Evolutionary conservation across 2,888 invertebrate genomes (phyloP), one percentile per base, ranked within the genome.

Genomic region (Drosophila affinis): DNA sequence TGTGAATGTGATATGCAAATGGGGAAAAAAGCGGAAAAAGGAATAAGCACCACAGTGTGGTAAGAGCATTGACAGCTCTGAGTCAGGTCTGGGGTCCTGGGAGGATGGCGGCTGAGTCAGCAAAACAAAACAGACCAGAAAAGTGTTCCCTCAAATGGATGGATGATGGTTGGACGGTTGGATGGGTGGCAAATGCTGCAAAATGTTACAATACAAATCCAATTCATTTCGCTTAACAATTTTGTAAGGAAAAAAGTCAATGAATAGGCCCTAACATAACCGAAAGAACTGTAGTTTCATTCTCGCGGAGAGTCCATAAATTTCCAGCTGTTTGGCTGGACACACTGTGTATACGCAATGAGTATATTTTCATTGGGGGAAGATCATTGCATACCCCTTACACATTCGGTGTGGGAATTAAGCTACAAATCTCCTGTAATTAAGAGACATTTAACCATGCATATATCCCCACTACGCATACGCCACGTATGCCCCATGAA

Each of bases 1-100:
- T 34, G 32, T 67, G 72, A 67, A 67, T 71, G 67, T 67, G 67
- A 67, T 67, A 67, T 67, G 67, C 67, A 67, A 67, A 67, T 70
- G 49, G 65, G 71, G 49, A 44, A 29, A 59, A 17, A 32, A 70
- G 71, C 49, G 39, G 29, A 29, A 14, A 14, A 39, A 39, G 39
- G 39, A 29, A 14, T 39, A 39, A 39, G 39, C 14, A n/a, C 39
- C 14, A 7, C 39, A n/a, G 24, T 3, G 17, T n/a, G 44, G 48
- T 44, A 14, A 34, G 6, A 21, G 14, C 60, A 67, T 49, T 71
- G 75, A 56, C 65, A 74, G 70, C 70, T 54, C 54, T 52, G 74
- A 55, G 75, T 64, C 74, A 55, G 64, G 18, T 44, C 17, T 17
- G 34, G 9, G 10, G 44, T 24, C 14, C 18, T 34, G 39, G 9